A percentile compares a stretch with the other conserved stretches of the same genome.
Conservation (phyloP, 2,888 invertebrate species). For the Neoitamus cyanurus region DNA sequence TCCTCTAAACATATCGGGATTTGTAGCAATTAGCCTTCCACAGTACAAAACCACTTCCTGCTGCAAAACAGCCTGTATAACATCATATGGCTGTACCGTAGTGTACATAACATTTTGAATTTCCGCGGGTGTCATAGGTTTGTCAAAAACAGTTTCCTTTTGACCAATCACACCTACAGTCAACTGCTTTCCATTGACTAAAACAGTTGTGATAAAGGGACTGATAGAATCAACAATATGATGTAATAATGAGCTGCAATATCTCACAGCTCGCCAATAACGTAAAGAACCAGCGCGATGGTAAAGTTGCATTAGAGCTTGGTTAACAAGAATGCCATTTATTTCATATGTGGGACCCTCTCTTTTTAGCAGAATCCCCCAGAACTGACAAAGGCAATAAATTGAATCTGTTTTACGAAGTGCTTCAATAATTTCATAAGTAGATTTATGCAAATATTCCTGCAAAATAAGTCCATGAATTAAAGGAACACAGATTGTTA, state of each 20-base stretch:
- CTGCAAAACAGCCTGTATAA: conserved; percentile 73
- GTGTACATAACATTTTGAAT: conserved; percentile 93
- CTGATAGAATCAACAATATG: conserved; percentile 98
- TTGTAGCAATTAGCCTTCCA: conserved; percentile 91
- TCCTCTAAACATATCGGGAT: conserved; percentile 94
- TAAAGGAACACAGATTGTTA: conserved; percentile 32
- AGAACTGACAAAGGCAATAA: conserved; percentile 83
- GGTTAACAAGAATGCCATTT: conserved; percentile 72
- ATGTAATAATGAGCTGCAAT: conserved; percentile 91
- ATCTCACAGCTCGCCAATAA: conserved; percentile 93
- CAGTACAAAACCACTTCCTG: conserved; percentile 95
- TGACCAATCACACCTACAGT: conserved; percentile 95
- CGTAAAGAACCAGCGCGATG: conserved; percentile 86
- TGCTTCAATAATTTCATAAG: conserved; percentile 79
- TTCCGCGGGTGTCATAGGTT: conserved; percentile 96
- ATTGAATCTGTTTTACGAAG: conserved; percentile 78
- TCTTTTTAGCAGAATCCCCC: conserved; percentile 82
- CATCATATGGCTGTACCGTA: conserved; percentile 88
- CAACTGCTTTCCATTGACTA: conserved; percentile 96
- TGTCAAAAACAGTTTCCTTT: conserved; percentile 96
- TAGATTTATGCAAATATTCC: conserved; percentile 74
- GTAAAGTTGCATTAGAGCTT: conserved; percentile 79
- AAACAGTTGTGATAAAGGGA: conserved; percentile 96
- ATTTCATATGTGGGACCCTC: conserved; percentile 86
- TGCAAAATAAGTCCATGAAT: conserved; percentile 59